A percentile compares a stretch with the other conserved stretches of the same genome.
Evolutionary conservation across 1,140 invertebrate genomes (phyloP).

Genomic region (Paracyclopina nana): DNA sequence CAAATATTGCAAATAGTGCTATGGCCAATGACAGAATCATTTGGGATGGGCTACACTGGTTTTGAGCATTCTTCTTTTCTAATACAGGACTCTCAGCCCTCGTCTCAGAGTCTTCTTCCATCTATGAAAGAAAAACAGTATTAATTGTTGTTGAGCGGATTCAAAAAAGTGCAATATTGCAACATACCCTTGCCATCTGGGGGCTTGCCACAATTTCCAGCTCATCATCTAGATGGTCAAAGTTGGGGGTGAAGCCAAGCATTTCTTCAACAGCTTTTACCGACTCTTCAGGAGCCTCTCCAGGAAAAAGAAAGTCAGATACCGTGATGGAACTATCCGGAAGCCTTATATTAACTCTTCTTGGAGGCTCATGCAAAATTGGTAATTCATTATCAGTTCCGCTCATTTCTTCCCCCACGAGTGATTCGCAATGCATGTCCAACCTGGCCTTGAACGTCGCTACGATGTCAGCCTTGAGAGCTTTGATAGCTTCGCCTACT

Average conservation of each 20-base stretch:
- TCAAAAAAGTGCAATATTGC: no score
- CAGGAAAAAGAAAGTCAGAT: not conserved
- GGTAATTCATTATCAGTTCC: constrained; percentile 1
- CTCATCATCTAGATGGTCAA: not conserved
- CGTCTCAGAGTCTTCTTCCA: no score
- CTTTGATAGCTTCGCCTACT: not conserved
- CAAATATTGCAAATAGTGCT: no score
- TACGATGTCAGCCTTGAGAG: not conserved
- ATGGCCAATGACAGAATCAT: no score
- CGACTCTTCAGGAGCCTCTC: not conserved
- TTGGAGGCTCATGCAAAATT: not conserved
- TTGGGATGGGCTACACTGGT: no score
- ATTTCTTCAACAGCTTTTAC: not conserved
- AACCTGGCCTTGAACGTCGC: not conserved
- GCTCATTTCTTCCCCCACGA: not conserved
- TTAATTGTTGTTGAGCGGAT: no score
- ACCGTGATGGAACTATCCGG: not conserved
- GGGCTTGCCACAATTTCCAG: not conserved
- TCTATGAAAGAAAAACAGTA: no score
- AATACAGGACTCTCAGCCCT: no score
- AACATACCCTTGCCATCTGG: not conserved
- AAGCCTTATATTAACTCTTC: not conserved
- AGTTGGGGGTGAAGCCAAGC: not conserved
- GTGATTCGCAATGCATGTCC: not conserved
- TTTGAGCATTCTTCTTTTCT: no score